Evolutionary conservation across 1,140 invertebrate genomes (phyloP).

Genomic region (Zaprionus nigranus): DNA sequence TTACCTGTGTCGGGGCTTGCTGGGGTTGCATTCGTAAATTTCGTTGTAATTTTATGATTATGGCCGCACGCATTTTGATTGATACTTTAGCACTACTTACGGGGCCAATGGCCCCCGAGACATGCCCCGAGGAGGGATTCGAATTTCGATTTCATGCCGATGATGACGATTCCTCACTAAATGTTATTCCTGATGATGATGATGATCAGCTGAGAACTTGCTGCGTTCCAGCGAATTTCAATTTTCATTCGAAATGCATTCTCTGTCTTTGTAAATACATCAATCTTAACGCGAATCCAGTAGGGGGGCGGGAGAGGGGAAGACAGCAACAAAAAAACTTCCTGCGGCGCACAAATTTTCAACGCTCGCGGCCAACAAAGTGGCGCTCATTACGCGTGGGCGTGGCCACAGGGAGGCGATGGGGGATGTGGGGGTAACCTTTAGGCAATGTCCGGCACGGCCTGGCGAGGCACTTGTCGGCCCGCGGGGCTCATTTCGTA

Average conservation of each 20-base stretch:
- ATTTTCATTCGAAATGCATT: slow-evolving; percentile 69
- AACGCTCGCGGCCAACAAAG: slow-evolving; percentile 52
- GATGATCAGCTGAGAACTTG: not conserved
- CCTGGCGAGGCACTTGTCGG: slow-evolving; percentile 39
- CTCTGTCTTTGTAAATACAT: slow-evolving; percentile 59
- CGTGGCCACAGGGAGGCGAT: slow-evolving; percentile 14
- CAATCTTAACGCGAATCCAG: slow-evolving; percentile 50
- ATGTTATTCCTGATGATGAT: not conserved
- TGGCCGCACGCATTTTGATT: slow-evolving; percentile 79
- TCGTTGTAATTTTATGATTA: slow-evolving; percentile 78
- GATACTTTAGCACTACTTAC: slow-evolving; percentile 81
- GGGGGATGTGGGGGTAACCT: not conserved
- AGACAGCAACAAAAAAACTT: slow-evolving; percentile 51
- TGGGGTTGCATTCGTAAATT: slow-evolving; percentile 61
- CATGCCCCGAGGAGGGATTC: not conserved
- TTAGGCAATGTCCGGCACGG: slow-evolving; percentile 52
- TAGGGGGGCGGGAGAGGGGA: not conserved
- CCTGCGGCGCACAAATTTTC: slow-evolving; percentile 64
- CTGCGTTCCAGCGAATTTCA: slow-evolving; percentile 69
- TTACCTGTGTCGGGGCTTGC: slow-evolving; percentile 2
- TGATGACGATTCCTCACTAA: not conserved
- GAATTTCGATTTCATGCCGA: slow-evolving; percentile 34
- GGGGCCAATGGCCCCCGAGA: slow-evolving; percentile 51
- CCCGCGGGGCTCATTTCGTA: slow-evolving; percentile 65
- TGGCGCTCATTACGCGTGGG: slow-evolving; percentile 62